phyloP scores from a whole-genome alignment of 2,888 invertebrate genomes.

The Stomorhina lunata region DNA sequence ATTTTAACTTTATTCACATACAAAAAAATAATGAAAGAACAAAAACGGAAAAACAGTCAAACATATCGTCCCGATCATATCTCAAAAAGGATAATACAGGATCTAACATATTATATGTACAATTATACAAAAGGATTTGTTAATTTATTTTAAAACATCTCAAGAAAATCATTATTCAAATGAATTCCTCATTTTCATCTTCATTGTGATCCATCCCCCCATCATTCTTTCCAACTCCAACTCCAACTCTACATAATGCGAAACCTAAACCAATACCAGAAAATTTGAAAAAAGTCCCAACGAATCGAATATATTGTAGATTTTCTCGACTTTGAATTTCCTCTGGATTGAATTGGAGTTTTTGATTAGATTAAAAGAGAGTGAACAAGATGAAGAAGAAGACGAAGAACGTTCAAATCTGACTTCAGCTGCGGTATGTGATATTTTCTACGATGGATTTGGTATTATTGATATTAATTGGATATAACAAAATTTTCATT shows the following conservation, averaged over 20 bases:
- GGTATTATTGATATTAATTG: slow-evolving; percentile 32
- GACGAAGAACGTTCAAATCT: no score
- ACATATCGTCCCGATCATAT: slow-evolving; percentile 21
- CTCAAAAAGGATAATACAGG: slow-evolving; percentile 48
- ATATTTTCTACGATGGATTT: slow-evolving; percentile 59
- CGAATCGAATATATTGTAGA: slow-evolving; percentile 2
- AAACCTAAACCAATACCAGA: not conserved
- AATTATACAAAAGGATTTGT: not conserved
- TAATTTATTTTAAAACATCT: not conserved
- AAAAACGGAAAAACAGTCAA: not conserved
- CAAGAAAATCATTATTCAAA: not conserved
- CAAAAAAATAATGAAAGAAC: not conserved
- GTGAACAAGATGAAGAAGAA: not conserved
- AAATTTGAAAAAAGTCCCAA: not conserved
- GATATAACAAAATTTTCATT: no score
- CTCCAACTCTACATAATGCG: not conserved
- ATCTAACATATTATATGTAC: not conserved
- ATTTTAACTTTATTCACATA: no score
- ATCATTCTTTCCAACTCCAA: not conserved
- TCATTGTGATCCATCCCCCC: not conserved
- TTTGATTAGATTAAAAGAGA: slow-evolving; percentile 20
- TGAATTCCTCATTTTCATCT: not conserved
- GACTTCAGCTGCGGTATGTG: slow-evolving; percentile 60
- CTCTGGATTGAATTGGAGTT: slow-evolving; percentile 35
- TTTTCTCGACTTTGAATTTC: slow-evolving; percentile 7